Conservation (phyloP, 2,888 invertebrate species). For the Calameuta pallipes region DNA sequence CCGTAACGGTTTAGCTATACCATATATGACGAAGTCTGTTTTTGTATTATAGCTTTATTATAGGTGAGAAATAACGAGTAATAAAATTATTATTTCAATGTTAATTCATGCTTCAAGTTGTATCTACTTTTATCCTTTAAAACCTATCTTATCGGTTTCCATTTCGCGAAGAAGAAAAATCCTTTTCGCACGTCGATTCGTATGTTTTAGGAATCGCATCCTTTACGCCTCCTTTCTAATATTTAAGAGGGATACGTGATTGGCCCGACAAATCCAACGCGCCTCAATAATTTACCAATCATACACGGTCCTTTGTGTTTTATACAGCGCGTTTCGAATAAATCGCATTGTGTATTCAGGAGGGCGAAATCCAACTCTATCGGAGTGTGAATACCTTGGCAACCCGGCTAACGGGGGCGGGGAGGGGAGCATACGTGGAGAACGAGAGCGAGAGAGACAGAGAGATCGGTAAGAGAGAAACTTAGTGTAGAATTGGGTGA, state of each 20-base stretch:
- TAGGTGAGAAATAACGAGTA: conserved; percentile 41
- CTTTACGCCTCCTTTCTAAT: conserved; percentile 52
- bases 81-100: conserved; percentile 57
- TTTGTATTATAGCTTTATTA: conserved; percentile 52
- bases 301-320: conserved; percentile 62
- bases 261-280: conserved; percentile 58
- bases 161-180: not conserved
- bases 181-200: not conserved
- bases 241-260: conserved; percentile 64
- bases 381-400: conserved; percentile 48
- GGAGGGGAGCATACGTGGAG: not conserved
- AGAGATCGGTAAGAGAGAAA: not conserved
- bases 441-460: not conserved
- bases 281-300: conserved; percentile 66
- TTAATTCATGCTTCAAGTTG: conserved; percentile 28
- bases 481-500: not conserved
- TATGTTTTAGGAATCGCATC: conserved; percentile 13
- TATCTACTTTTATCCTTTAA: not conserved
- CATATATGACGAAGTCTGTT: conserved; percentile 31
- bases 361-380: conserved; percentile 58
- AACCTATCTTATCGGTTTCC: not conserved
- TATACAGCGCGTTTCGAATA: conserved; percentile 58
- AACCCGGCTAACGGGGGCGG: not conserved
- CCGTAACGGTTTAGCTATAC: not conserved
- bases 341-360: conserved; percentile 66